Base-by-base conservation (phyloP, 2,113 vertebrate genomes). In the Lipophrys pholis region DNA sequence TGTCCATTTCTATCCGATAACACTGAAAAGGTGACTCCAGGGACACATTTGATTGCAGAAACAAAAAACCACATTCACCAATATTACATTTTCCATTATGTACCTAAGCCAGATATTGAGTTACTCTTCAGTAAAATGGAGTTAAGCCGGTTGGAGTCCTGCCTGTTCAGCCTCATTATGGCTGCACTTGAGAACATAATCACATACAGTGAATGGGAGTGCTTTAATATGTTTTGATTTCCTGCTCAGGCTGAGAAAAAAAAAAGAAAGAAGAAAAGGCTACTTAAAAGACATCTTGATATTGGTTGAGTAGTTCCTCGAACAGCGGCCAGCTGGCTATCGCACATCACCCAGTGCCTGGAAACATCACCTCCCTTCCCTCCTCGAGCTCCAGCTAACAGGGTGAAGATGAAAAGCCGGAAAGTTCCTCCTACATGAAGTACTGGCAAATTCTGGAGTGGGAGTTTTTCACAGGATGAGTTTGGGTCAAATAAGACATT, bases 351-450 rank as follows among this genome's bases (percentile, higher is more conserved):
- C 1, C 65, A 38, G 16, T 48, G 48, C 8, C 46, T 0, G 11
- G 50, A 42, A 80, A 68, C 70, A 76, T 15, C 69, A 49, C 42
- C 83, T 55, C 48, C 39, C 16, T 7, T 30, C 68, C 21, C 66
- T 68, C 61, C 38, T n/a, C 15, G 60, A 65, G 69, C 57, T 42
- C 15, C 42, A 65, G 41, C 74, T 56, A 54, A 83, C 67, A 72
- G 36, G 49, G 76, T 74, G 83, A 74, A 36, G 84, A 84, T 82
- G 30, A 74, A 81, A 87, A 81, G 21, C 21, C 4, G 21, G 21
- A 30, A 30, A 30, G 21, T 30, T 30, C 14, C 35, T 50, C 42
- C 9, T 5, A 5, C 8, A 8, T 68, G 66, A 21, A 46, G 35
- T 55, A n/a, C 7, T 12, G 36, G 17, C 8, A 48, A 70, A 12